phyloP scores from a whole-genome alignment of 2,888 invertebrate genomes.

The Keiferia lycopersicella region DNA sequence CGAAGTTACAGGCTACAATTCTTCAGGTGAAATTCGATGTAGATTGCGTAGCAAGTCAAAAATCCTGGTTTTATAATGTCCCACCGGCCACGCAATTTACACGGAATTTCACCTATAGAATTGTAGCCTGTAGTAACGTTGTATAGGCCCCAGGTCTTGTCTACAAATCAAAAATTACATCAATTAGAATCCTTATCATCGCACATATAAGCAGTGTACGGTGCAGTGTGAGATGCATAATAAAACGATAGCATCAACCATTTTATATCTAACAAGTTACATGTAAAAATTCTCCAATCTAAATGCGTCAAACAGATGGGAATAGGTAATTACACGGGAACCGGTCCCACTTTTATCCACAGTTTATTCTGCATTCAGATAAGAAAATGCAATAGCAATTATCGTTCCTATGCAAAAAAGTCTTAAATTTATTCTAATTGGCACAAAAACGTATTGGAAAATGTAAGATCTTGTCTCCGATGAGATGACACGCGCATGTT shows the following conservation, averaged over 20 bases:
- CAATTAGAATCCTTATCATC: no score
- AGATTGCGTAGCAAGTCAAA: no score
- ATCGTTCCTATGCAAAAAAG: conserved; percentile 24
- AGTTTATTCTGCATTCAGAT: conserved; percentile 26
- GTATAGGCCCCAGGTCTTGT: no score
- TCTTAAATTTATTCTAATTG: conserved; percentile 24
- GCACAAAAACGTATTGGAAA: conserved; percentile 24
- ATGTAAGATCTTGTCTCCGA: conserved; percentile 15
- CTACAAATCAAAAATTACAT: no score
- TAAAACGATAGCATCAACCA: conserved; percentile 52
- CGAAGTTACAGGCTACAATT: no score
- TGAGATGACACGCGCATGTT: conserved; percentile 22
- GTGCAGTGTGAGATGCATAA: no score
- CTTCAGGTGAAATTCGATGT: no score
- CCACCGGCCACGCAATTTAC: no score
- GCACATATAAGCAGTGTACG: no score
- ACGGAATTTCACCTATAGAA: no score
- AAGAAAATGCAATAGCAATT: conserved; percentile 24
- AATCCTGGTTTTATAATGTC: no score
- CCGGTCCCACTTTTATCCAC: conserved; percentile 19
- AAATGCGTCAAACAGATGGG: conserved; percentile 52
- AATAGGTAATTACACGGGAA: conserved; percentile 41
- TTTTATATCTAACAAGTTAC: conserved; percentile 38
- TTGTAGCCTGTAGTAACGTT: no score
- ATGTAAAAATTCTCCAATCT: conserved; percentile 40